A percentile compares a stretch with the other conserved stretches of the same genome.
Conservation (phyloP, 2,797 vertebrate species). For the Scolopax bukidnonensis region DNA sequence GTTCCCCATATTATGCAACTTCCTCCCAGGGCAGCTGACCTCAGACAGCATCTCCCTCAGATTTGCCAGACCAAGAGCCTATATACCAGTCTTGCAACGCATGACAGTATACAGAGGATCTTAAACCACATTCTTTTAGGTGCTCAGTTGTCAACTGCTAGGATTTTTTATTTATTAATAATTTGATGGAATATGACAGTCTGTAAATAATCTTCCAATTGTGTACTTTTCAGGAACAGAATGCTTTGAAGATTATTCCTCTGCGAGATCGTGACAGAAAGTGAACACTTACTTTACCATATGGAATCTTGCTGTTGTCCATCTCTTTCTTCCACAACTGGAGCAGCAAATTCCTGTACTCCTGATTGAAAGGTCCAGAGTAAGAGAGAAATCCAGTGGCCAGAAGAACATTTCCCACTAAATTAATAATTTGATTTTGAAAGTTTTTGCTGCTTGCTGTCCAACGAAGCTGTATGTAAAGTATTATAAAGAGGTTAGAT, state of each 20-base stretch:
- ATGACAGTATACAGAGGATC: neutral
- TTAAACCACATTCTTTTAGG: neutral
- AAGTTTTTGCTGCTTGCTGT: constrained; percentile 84
- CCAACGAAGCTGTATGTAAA: constrained; percentile 81
- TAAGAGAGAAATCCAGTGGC: constrained; percentile 88
- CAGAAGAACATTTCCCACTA: constrained; percentile 86
- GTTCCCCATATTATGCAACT: neutral
- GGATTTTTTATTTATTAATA: constrained; percentile 8
- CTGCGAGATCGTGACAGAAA: neutral
- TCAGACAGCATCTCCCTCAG: neutral
- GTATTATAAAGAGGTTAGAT: neutral
- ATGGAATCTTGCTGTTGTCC: constrained; percentile 79
- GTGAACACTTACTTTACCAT: constrained; percentile 77
- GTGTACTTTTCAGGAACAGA: neutral
- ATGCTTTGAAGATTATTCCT: neutral
- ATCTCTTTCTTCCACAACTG: constrained; percentile 84
- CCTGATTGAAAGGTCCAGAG: constrained; percentile 88
- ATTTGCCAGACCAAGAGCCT: neutral
- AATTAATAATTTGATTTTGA: constrained; percentile 81
- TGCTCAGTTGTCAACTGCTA: neutral
- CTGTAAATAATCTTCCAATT: neutral
- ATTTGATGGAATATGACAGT: neutral
- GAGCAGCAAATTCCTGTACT: constrained; percentile 84
- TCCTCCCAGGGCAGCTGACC: neutral
- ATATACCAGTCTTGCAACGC: neutral